A percentile compares a stretch with the other conserved stretches of the same genome.
Evolutionary conservation across 2,113 vertebrate genomes (phyloP).

Genomic region (Malurus alboscapulatus): DNA sequence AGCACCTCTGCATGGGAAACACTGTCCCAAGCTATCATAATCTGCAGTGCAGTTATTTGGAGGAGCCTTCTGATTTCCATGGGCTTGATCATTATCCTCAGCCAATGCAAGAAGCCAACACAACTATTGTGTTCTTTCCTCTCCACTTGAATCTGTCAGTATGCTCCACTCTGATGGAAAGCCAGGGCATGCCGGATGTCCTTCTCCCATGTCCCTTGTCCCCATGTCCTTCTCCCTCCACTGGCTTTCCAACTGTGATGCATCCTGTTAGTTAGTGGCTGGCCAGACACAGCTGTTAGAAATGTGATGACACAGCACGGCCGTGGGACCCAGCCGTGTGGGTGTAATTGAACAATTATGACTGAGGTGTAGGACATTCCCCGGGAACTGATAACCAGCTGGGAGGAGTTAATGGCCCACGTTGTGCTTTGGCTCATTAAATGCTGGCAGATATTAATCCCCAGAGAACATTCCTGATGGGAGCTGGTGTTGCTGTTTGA

Average conservation of each 20-base stretch:
- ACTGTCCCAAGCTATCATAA: not conserved
- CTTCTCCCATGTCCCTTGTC: not conserved
- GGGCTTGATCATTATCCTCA: not conserved
- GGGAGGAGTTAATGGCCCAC: slow-evolving; percentile 46
- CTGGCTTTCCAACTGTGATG: not conserved
- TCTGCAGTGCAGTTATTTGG: not conserved
- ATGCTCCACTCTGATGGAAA: not conserved
- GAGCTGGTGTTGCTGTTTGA: not conserved
- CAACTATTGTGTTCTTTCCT: not conserved
- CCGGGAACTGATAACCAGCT: not conserved
- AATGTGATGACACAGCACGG: not conserved
- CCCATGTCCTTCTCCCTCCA: not conserved
- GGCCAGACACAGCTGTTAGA: slow-evolving; percentile 46
- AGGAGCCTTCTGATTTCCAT: not conserved
- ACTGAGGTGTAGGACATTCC: slow-evolving; percentile 37
- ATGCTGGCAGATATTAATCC: slow-evolving; percentile 9
- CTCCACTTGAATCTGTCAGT: not conserved
- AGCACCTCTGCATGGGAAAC: not conserved
- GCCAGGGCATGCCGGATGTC: not conserved
- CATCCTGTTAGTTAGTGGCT: not conserved
- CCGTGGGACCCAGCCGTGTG: not conserved
- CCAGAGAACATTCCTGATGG: slow-evolving; percentile 14
- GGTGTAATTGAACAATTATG: slow-evolving; percentile 27
- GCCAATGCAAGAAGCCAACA: not conserved
- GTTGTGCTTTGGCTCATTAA: slow-evolving; percentile 51